phyloP scores from a whole-genome alignment of 2,888 invertebrate genomes.

The Drosophila mulleri region DNA sequence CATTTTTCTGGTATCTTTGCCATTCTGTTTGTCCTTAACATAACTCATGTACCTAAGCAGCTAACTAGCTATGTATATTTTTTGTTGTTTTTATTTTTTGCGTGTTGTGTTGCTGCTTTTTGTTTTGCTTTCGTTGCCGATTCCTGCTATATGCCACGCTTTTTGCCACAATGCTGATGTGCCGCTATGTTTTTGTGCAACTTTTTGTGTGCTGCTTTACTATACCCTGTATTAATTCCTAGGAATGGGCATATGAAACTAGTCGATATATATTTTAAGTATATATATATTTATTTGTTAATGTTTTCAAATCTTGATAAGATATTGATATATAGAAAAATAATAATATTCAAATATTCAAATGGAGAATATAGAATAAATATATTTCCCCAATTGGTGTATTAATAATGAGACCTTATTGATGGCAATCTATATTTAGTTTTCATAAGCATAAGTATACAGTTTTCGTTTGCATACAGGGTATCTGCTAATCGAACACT shows the following conservation, averaged over 20 bases:
- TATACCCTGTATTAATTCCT: not conserved
- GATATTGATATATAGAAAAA: no score
- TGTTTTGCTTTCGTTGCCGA: conserved; percentile 2
- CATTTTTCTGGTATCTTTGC: conserved; percentile 47
- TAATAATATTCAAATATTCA: no score
- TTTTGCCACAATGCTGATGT: conserved; percentile 33
- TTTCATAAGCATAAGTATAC: no score
- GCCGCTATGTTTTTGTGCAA: conserved; percentile 29
- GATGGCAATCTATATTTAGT: no score
- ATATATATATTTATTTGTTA: no score
- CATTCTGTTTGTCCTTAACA: conserved; percentile 39
- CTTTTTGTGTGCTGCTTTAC: conserved; percentile 9
- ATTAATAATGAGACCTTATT: no score
- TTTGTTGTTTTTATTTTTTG: conserved; percentile 6
- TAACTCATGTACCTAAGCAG: conserved; percentile 46
- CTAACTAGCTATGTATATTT: conserved; percentile 39
- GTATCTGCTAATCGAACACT: not conserved
- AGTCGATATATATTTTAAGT: no score
- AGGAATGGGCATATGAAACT: not conserved
- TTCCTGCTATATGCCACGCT: conserved; percentile 18
- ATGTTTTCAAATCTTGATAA: no score
- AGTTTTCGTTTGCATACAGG: no score
- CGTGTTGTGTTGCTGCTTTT: not conserved
- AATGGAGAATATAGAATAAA: no score
- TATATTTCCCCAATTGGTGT: no score